Evolutionary conservation across 2,888 invertebrate genomes (phyloP).

Genomic region (Penaeus monodon): DNA sequence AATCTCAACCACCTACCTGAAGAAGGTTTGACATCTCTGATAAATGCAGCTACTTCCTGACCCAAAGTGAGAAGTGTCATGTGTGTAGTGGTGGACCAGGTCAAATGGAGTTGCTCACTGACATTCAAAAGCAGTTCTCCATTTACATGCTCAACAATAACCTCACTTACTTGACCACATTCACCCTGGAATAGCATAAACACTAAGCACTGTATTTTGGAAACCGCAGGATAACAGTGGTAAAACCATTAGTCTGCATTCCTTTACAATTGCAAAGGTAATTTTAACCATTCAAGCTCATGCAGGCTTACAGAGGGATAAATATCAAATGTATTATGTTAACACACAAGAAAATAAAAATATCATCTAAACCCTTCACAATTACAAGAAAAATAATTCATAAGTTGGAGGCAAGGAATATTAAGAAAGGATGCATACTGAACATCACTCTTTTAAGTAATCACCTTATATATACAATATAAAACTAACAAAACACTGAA

Average conservation of each 20-base stretch:
- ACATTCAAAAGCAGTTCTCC: conserved; percentile 46
- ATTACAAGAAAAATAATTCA: too few species aligned
- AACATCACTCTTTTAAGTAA: too few species aligned
- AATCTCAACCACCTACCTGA: conserved; percentile 17
- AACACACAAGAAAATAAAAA: too few species aligned
- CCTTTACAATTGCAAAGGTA: not conserved
- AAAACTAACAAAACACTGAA: too few species aligned
- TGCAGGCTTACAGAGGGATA: not conserved
- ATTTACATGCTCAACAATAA: conserved; percentile 39
- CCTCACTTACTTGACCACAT: conserved; percentile 50
- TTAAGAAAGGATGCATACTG: too few species aligned
- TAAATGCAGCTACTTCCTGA: conserved; percentile 37
- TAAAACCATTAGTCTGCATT: not conserved
- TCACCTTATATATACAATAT: too few species aligned
- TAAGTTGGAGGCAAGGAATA: too few species aligned
- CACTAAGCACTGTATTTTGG: not conserved
- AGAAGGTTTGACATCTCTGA: conserved; percentile 5
- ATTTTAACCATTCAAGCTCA: too few species aligned
- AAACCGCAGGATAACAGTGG: not conserved
- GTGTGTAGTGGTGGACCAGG: conserved; percentile 58
- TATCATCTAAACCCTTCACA: too few species aligned
- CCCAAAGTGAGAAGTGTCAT: conserved; percentile 53
- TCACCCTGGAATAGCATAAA: conserved; percentile 39
- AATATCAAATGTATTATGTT: not conserved
- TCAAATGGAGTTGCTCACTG: conserved; percentile 44